phyloP scores from a whole-genome alignment of 1,140 invertebrate species.

The Drosophila mayri region DNA sequence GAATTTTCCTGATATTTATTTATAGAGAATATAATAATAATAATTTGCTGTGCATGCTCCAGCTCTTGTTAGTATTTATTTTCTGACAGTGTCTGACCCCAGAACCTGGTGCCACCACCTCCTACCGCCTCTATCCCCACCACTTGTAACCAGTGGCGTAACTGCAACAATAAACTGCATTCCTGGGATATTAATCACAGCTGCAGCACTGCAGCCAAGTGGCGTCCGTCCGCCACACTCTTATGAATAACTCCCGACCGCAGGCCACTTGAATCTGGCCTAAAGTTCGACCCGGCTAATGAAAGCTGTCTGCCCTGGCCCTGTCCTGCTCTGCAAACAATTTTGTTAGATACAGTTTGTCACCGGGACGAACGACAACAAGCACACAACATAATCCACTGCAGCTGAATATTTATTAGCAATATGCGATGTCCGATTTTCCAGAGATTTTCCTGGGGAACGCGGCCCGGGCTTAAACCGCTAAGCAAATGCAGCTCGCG shows the following conservation, averaged over 20 bases:
- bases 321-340: constrained; percentile 20
- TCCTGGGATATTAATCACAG: constrained; percentile 79
- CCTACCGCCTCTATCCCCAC: background rate
- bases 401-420: constrained; percentile 80
- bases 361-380: constrained; percentile 9
- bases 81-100: constrained; percentile 11
- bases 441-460: constrained; percentile 28
- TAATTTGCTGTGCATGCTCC: background rate
- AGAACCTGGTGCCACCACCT: background rate
- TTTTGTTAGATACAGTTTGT: constrained; percentile 32
- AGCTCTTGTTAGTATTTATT: background rate
- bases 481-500: constrained; percentile 81
- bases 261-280: constrained; percentile 27
- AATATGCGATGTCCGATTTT: constrained; percentile 57
- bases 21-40: background rate
- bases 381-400: constrained; percentile 56
- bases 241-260: constrained; percentile 47
- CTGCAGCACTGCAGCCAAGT: constrained; percentile 29
- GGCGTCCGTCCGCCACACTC: constrained; percentile 16
- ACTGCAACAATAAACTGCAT: constrained; percentile 75
- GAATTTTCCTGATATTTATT: background rate
- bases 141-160: constrained; percentile 1
- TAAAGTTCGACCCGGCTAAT: constrained; percentile 44
- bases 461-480: constrained; percentile 40
- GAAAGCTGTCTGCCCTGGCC: constrained; percentile 12